These are phyloP conservation scores for Phaethornis superciliosus DNA, from an alignment of 2,113 vertebrate species.

Conservation along the genomic window DNA sequence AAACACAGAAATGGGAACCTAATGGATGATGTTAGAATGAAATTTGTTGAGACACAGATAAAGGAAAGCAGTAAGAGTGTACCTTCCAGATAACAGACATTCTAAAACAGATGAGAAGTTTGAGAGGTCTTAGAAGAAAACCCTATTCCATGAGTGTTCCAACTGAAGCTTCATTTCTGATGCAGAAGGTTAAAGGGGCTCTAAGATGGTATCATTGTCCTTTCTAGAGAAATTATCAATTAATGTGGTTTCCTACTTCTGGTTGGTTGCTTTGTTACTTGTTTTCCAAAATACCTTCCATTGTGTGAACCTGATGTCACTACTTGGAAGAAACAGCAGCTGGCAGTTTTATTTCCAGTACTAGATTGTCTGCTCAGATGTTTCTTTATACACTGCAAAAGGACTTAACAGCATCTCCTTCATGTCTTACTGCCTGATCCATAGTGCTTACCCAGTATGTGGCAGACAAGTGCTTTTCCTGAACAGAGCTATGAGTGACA, in stretches of 20 bases:
- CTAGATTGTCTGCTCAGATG: background rate
- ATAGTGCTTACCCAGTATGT: background rate
- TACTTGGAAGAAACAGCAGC: background rate
- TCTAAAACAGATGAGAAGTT: background rate
- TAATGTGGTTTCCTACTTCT: background rate
- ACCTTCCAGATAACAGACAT: background rate
- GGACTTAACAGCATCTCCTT: background rate
- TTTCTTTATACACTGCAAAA: background rate
- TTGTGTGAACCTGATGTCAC: background rate
- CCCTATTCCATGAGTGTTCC: background rate
- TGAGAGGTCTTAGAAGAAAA: background rate
- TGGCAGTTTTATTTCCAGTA: background rate
- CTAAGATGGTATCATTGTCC: background rate
- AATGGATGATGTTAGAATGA: slow-evolving; percentile 1
- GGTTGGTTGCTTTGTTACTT: background rate
- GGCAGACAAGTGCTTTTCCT: background rate
- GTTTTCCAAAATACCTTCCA: background rate
- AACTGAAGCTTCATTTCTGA: background rate
- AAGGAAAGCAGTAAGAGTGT: background rate
- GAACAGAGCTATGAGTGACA: background rate
- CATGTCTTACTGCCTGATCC: background rate
- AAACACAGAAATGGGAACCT: background rate
- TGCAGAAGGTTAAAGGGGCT: background rate
- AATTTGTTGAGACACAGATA: background rate
- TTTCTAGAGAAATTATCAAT: background rate